A percentile compares a stretch with the other conserved stretches of the same genome.
These are phyloP conservation scores for Mantis religiosa DNA, from an alignment of 2,888 invertebrate genomes.

Conservation along the genomic window DNA sequence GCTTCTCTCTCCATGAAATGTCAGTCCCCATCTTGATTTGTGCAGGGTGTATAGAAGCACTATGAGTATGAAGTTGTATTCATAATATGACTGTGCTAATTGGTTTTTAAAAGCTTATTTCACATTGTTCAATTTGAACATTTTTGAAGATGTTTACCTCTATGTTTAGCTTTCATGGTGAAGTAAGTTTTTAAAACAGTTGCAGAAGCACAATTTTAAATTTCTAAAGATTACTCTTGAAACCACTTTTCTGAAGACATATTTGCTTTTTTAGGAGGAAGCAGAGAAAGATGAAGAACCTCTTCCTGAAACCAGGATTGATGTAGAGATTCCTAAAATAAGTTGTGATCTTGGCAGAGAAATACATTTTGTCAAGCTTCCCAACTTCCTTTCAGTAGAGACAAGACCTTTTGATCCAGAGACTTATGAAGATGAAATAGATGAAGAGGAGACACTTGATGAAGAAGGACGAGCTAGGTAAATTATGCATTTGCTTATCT, in stretches of 20 bases:
- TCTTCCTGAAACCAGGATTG: slow-evolving; percentile 88
- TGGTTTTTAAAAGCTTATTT: too few species aligned
- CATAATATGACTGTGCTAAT: too few species aligned
- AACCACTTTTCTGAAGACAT: background rate
- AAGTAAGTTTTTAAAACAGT: too few species aligned
- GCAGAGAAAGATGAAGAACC: slow-evolving; percentile 68
- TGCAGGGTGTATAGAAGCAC: too few species aligned
- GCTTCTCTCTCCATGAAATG: too few species aligned
- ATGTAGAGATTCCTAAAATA: slow-evolving; percentile 95
- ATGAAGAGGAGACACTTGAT: slow-evolving; percentile 95
- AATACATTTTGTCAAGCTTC: slow-evolving; percentile 92
- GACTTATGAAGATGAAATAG: slow-evolving; percentile 97
- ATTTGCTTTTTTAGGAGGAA: slow-evolving; percentile 40
- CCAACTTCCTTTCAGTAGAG: slow-evolving; percentile 97
- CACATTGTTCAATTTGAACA: too few species aligned
- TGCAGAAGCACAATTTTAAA: too few species aligned
- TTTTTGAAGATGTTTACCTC: too few species aligned
- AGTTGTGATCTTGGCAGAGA: slow-evolving; percentile 87
- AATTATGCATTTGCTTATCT: slow-evolving; percentile 20
- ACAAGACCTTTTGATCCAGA: slow-evolving; percentile 92
- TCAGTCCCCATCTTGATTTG: too few species aligned
- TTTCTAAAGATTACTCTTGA: too few species aligned
- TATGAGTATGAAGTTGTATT: too few species aligned
- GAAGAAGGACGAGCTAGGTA: slow-evolving; percentile 91
- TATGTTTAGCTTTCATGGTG: too few species aligned